A percentile compares a stretch with the other conserved stretches of the same genome.
phyloP scores from a whole-genome alignment of 2,113 vertebrate species.

The Catharus bicknelli region DNA sequence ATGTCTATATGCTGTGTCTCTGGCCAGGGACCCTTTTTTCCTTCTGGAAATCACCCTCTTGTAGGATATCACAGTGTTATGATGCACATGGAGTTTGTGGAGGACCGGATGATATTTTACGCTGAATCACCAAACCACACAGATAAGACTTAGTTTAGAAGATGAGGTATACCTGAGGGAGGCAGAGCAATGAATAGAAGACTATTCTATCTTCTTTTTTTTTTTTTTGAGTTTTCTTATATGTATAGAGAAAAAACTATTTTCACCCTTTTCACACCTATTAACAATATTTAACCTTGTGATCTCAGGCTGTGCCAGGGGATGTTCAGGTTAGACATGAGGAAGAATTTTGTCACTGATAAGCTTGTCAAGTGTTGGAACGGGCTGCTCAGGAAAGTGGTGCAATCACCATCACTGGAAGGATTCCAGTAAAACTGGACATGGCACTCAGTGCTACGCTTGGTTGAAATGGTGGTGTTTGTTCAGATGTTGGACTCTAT shows the following conservation, averaged over 20 bases:
- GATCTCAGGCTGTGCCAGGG: background rate
- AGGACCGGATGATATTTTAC: background rate
- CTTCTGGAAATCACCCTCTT: background rate
- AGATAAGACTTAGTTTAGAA: background rate
- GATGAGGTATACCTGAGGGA: background rate
- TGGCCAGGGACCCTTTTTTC: accelerated
- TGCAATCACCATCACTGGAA: accelerated
- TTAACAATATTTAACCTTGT: background rate
- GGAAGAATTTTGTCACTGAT: background rate
- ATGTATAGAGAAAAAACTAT: background rate
- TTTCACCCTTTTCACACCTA: background rate
- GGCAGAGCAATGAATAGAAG: background rate
- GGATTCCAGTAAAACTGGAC: background rate
- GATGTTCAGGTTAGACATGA: background rate
- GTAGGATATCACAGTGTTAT: background rate
- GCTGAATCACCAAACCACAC: background rate
- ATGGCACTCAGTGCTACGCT: too few species aligned
- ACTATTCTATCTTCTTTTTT: background rate
- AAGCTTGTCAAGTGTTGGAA: background rate
- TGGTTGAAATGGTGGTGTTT: background rate
- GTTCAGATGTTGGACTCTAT: accelerated
- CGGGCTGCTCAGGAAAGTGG: too few species aligned
- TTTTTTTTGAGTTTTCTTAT: background rate
- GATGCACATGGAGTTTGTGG: background rate
- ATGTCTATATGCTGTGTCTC: background rate